A percentile compares a stretch with the other conserved stretches of the same genome.
phyloP scores from a whole-genome alignment of 2,888 invertebrate species.

The Oxytorus armatus region DNA sequence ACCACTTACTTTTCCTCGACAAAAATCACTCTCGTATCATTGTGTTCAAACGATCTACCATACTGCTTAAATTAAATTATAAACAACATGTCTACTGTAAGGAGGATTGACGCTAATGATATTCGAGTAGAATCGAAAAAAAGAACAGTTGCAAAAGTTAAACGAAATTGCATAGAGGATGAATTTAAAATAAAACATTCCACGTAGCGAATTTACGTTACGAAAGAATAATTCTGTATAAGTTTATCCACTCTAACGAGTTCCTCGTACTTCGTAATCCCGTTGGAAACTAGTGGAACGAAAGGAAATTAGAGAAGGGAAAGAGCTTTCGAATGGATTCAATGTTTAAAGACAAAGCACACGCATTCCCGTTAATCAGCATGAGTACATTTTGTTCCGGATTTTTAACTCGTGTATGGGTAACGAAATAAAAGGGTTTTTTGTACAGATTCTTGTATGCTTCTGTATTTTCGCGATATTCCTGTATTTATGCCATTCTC shows the following conservation, averaged over 20 bases:
- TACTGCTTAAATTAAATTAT: slow-evolving; percentile 13
- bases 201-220: not conserved
- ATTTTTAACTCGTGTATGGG: not conserved
- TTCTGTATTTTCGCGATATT: not conserved
- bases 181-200: too few relatives aligned
- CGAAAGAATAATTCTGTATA: not conserved
- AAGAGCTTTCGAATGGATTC: not conserved
- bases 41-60: not conserved
- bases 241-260: not conserved
- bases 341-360: not conserved
- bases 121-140: too few relatives aligned
- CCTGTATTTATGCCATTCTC: slow-evolving; percentile 1
- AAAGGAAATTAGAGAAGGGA: not conserved
- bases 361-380: not conserved
- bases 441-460: not conserved
- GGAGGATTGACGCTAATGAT: too few relatives aligned
- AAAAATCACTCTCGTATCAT: slow-evolving; percentile 3
- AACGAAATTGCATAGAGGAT: not conserved
- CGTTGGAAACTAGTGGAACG: not conserved
- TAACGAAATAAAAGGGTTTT: not conserved
- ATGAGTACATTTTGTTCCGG: not conserved
- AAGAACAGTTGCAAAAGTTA: too few relatives aligned
- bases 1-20: not conserved
- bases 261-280: not conserved
- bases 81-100: too few relatives aligned